Evolutionary conservation across 1,140 invertebrate species (phyloP), one percentile per base, ranked within the genome.

Genomic region (Cydia strobilella): DNA sequence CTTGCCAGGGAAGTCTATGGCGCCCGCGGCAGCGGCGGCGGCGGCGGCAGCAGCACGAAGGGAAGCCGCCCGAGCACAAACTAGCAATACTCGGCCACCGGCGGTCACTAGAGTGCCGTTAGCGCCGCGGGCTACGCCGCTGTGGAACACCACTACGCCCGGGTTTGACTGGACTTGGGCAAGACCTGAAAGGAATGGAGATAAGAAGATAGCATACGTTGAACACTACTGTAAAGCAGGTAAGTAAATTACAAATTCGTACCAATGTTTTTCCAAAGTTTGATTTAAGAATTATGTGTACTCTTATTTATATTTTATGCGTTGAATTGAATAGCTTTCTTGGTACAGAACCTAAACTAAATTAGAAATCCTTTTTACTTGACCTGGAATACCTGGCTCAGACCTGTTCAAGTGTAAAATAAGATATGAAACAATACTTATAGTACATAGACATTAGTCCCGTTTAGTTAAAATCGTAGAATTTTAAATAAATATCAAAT

Each of bases 21-120:
- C 86, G n/a, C 93, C 86, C 48, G 96, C 97, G 25, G 95, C 94
- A 73, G 93, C 88, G 0, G 96, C 96, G 2, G 97, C 96, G 80
- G 95, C 94, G 0, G 95, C 95, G 3, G 96, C 95, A 3, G 97
- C 97, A 27, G 93, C 87, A 20, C 95, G 90, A n/a, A 98, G 93
- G 15, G 95, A 94, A 20, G 93, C 82, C 6, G 95, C 95, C 20
- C 96, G 81, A 3, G 95, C 96, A 15, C 98, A 96, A 3, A 96
- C 95, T 71, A 98, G 96, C 12, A 99, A 92, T 3, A 99, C 98
- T 82, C 99, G 94, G 1, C 98, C 99, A 31, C 98, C 98, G 88
- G 96, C 97, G n/a, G 98, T 99, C 10, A 98, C 91, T 15, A 98
- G 84, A 51, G 95, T 90, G 51, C 94, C 94, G 72, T 95, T 87